Percentiles rank a stretch among this genome's conserved stretches.
phyloP scores from a whole-genome alignment of 2,113 vertebrate species.

The Cercocebus atys region DNA sequence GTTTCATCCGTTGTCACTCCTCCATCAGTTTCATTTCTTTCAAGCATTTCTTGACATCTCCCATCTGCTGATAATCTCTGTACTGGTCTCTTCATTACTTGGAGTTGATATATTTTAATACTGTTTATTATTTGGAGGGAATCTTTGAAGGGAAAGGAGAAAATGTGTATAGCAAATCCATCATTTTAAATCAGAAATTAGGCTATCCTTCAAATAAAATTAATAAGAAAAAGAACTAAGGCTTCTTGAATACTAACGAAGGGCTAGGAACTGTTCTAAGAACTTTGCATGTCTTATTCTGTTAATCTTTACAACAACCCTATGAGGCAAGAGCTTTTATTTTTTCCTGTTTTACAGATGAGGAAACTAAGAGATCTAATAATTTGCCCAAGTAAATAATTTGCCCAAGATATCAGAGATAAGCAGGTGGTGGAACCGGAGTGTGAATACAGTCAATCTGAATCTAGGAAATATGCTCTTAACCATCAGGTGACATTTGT shows the following conservation, averaged over 20 bases:
- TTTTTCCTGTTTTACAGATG: not conserved
- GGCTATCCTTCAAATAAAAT: conserved; percentile 21
- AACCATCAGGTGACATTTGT: not conserved
- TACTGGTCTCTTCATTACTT: not conserved
- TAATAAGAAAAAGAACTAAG: not conserved
- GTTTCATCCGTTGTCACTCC: too few species aligned
- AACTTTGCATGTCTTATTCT: not conserved
- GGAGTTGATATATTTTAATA: not conserved
- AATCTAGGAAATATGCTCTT: not conserved
- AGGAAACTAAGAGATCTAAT: not conserved
- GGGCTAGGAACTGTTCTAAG: not conserved
- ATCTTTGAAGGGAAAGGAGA: not conserved
- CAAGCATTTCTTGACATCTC: not conserved
- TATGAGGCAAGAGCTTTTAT: not conserved
- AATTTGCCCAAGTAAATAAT: not conserved
- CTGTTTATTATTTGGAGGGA: not conserved
- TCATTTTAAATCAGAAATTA: not conserved
- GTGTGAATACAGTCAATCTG: not conserved
- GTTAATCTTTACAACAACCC: not conserved
- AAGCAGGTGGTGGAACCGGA: not conserved
- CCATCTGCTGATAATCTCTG: not conserved
- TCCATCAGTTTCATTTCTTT: not conserved
- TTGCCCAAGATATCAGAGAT: not conserved
- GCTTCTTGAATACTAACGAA: not conserved
- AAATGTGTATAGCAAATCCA: not conserved